Base-by-base conservation (phyloP, 1,140 invertebrate genomes). In the Epicauta chinensis region DNA sequence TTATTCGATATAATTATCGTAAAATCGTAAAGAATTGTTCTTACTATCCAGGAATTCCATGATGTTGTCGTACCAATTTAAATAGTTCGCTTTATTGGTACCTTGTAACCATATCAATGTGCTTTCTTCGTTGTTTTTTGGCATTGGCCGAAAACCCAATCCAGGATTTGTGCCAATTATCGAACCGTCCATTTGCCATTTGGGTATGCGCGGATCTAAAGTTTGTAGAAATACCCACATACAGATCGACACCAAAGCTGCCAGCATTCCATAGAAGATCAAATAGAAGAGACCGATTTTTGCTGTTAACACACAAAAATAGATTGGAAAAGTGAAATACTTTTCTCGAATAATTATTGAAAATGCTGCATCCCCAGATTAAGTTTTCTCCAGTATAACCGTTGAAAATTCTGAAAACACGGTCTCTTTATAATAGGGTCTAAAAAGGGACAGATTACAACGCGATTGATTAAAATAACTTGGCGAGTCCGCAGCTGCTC, bases 251-350 rank as follows among this genome's bases (percentile, higher is more conserved):
- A 94, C 94, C 59, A 97, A 78, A 5, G 89, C 82, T 12, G 87
- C 87, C 58, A 97, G 75, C 46, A 87, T 87, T 37, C 81, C 76
- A 73, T 96, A 97, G 75, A 94, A 97, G 64, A 90, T 82, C 56
- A 92, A 73, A 74, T 97, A 97, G 79, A 97, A 97, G 12, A 92
- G 69, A 29, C 82, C 82, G 69, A 97, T 93, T 77, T 93, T 93
- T 41, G 82, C 91, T 93, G 77, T n/a, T n/a, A n/a, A n/a, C n/a
- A n/a, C n/a, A n/a, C n/a, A n/a, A n/a, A n/a, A n/a, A n/a, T n/a
- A n/a, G n/a, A n/a, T n/a, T n/a, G n/a, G n/a, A n/a, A n/a, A n/a
- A n/a, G n/a, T n/a, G n/a, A n/a, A n/a, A n/a, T n/a, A n/a, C n/a
- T n/a, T n/a, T n/a, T n/a, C n/a, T n/a, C n/a, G n/a, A n/a, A n/a